Conservation (phyloP, 2,888 invertebrate genomes). For the Aphodius granarius region DNA sequence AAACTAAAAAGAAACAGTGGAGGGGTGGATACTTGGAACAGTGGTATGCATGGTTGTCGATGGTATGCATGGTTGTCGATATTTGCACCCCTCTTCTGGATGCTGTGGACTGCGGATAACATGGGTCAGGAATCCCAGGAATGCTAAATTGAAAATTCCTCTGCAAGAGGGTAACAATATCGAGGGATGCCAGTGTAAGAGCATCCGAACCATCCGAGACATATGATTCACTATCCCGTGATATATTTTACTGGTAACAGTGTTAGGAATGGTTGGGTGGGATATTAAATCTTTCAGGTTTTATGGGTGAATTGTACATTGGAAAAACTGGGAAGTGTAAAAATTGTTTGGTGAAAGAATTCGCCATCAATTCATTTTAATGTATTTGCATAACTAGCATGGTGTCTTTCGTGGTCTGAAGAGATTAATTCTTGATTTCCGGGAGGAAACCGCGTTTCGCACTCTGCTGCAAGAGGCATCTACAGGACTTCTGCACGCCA, state of each 20-base stretch:
- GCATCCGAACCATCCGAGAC: constrained; percentile 9
- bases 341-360: too few relatives aligned
- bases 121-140: constrained; percentile 18
- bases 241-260: not conserved
- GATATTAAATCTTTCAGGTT: not conserved
- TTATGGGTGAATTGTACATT: not conserved
- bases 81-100: not conserved
- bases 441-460: too few relatives aligned
- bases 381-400: too few relatives aligned
- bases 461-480: too few relatives aligned
- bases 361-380: too few relatives aligned
- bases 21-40: not conserved
- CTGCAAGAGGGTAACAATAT: constrained; percentile 13
- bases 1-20: not conserved
- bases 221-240: not conserved
- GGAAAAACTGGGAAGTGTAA: too few relatives aligned
- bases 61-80: not conserved
- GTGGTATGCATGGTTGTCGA: not conserved
- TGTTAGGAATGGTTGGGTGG: not conserved
- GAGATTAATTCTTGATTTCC: too few relatives aligned
- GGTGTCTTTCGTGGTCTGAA: too few relatives aligned
- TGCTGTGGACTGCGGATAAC: not conserved
- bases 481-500: too few relatives aligned
- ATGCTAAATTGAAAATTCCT: constrained; percentile 29
- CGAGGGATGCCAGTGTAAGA: not conserved